Conservation (phyloP, 2,113 vertebrate species). For the Ursus arctos region DNA sequence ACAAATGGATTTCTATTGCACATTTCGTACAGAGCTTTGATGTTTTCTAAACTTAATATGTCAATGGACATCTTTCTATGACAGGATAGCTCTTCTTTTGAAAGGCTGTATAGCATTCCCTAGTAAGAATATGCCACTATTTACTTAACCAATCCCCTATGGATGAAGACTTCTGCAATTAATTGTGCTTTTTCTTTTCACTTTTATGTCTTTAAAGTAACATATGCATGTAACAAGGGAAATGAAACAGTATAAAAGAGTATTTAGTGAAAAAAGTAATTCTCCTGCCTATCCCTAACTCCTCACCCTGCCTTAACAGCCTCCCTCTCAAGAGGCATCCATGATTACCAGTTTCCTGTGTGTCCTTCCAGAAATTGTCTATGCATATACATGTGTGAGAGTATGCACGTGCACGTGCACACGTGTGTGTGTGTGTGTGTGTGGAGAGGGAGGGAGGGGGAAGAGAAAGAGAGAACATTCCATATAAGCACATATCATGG, state of each 20-base stretch:
- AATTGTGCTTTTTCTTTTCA: neutral
- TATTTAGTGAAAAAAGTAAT: neutral
- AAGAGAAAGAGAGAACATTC: neutral
- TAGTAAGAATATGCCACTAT: neutral
- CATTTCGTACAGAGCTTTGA: conserved; percentile 23
- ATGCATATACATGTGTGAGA: neutral
- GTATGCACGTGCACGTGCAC: too few species aligned
- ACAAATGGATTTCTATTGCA: neutral
- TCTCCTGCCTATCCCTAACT: neutral
- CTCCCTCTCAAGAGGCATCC: neutral
- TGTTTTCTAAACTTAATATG: conserved; percentile 10
- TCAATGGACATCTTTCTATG: neutral
- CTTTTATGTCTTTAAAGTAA: conserved; percentile 4
- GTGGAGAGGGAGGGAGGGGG: neutral
- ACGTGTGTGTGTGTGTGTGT: neutral
- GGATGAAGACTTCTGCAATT: neutral
- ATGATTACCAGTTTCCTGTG: neutral
- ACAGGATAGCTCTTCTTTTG: neutral
- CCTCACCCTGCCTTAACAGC: neutral
- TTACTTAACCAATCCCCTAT: conserved; percentile 13
- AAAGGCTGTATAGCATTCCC: neutral
- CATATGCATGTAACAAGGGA: neutral
- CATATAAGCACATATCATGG: neutral
- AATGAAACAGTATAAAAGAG: neutral
- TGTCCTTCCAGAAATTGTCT: neutral